Evolutionary conservation across 2,797 vertebrate genomes (phyloP), one percentile per base, ranked within the genome.

Genomic region (Phataginus tricuspis): DNA sequence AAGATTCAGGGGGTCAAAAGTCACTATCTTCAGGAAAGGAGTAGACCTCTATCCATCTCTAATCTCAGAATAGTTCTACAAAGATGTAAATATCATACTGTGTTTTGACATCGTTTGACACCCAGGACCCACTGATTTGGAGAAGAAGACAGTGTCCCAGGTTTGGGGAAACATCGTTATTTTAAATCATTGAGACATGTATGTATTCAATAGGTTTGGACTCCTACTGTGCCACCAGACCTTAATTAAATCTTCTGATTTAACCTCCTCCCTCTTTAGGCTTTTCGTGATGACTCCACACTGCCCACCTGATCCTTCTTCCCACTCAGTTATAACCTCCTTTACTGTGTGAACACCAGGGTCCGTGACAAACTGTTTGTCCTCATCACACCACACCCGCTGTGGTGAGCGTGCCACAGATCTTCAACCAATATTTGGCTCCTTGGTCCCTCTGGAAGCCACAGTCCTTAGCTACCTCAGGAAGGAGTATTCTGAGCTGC

Each of bases 1-100:
- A 8, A 61, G 63, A 69, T 42, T 64, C 14, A 19, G 39, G n/a
- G 42, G 79, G 23, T 29, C 55, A 57, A 61, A 91, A 59, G 29
- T 57, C 85, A 55, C 9, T 23, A 23, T 37, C 64, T 68, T 75
- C 6, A 42, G n/a, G 42, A 64, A 80, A 92, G 55, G 3, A 2
- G 19, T 55, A 84, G 74, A 21, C 34, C 11, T 88, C 39, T 42
- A n/a, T 16, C 23, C 34, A 42, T 25, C 39, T 7, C 10, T 63
- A 79, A 80, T 85, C 61, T 85, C 42, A 69, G 63, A 84, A 78
- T 75, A 72, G 55, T 53, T 82, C 87, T 91, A 85, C 4, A 92
- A 51, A 86, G 7, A 91, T 80, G 29, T 55, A 12, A 57, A 25
- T 57, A 49, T 90, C 25, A 4, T 31, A 53, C 16, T 74, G 7